These are phyloP conservation scores for Drosophila melanocephala DNA, from an alignment of 2,888 invertebrate genomes.

Conservation along the genomic window DNA sequence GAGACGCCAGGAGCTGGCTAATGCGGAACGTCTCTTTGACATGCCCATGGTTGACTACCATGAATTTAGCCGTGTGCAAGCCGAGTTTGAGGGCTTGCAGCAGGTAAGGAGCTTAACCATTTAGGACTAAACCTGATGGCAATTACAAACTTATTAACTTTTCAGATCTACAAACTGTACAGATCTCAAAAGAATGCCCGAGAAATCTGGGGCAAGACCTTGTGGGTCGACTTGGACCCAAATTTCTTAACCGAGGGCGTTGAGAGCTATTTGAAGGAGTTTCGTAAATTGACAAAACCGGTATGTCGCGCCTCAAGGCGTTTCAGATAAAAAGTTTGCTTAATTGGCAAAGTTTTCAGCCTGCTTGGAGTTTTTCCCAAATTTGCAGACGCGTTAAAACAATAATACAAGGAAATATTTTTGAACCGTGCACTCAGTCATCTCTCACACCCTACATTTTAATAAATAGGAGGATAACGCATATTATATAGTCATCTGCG, in stretches of 20 bases:
- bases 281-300: slow-evolving; percentile 90
- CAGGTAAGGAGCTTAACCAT: slow-evolving; percentile 71
- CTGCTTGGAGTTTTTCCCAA: slow-evolving; percentile 62
- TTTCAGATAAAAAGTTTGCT: slow-evolving; percentile 55
- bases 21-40: slow-evolving; percentile 94
- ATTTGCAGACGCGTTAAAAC: slow-evolving; percentile 61
- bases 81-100: slow-evolving; percentile 89
- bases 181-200: slow-evolving; percentile 91
- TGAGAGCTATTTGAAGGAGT: slow-evolving; percentile 92
- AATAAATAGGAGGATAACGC: neutral
- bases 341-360: slow-evolving; percentile 76
- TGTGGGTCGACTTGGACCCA: slow-evolving; percentile 95
- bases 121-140: too few species aligned
- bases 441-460: slow-evolving; percentile 39
- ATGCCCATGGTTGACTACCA: slow-evolving; percentile 94
- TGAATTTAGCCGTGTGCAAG: slow-evolving; percentile 88
- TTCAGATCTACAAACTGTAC: slow-evolving; percentile 90
- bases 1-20: slow-evolving; percentile 87
- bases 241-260: slow-evolving; percentile 94
- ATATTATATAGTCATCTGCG: neutral
- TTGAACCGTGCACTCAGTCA: slow-evolving; percentile 29
- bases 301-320: slow-evolving; percentile 84
- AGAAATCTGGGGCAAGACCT: slow-evolving; percentile 93
- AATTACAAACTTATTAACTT: neutral
- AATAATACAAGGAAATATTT: slow-evolving; percentile 64